A percentile compares a stretch with the other conserved stretches of the same genome.
These are phyloP conservation scores for Diglossa cyanea DNA, from an alignment of 2,797 vertebrate species.

Conservation along the genomic window DNA sequence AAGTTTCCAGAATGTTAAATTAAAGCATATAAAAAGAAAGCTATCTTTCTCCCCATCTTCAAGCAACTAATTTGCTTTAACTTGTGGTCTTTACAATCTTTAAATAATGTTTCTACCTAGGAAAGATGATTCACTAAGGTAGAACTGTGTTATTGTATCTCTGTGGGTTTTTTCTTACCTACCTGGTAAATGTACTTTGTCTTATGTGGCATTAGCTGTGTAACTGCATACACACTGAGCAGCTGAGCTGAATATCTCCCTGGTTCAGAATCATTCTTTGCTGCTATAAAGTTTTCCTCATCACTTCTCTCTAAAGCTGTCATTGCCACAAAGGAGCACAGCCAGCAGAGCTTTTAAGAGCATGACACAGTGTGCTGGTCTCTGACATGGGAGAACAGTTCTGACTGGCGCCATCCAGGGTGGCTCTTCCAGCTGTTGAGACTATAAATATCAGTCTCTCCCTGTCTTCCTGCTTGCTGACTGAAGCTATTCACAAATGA, in stretches of 20 bases:
- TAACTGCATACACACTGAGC: neutral
- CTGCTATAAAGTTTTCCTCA: neutral
- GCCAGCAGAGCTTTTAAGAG: neutral
- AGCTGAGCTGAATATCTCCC: neutral
- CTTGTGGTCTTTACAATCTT: neutral
- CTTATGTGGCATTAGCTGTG: neutral
- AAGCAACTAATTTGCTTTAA: neutral
- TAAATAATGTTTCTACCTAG: neutral
- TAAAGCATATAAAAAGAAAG: neutral
- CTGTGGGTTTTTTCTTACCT: neutral
- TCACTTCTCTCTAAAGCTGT: neutral
- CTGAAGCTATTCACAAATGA: neutral
- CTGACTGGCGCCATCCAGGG: neutral
- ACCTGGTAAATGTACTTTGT: neutral
- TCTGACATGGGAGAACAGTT: neutral
- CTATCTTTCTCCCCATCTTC: neutral
- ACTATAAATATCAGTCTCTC: neutral
- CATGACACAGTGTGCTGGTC: neutral
- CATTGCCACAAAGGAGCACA: fast-evolving
- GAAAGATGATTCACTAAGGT: neutral
- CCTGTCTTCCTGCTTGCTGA: neutral
- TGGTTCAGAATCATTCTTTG: neutral
- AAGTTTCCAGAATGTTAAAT: neutral
- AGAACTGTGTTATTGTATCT: neutral
- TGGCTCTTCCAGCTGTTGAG: neutral